Percentiles rank a stretch among this genome's conserved stretches.
These are phyloP conservation scores for Dendrocopos noguchii DNA, from an alignment of 2,113 vertebrate genomes.

Conservation along the genomic window DNA sequence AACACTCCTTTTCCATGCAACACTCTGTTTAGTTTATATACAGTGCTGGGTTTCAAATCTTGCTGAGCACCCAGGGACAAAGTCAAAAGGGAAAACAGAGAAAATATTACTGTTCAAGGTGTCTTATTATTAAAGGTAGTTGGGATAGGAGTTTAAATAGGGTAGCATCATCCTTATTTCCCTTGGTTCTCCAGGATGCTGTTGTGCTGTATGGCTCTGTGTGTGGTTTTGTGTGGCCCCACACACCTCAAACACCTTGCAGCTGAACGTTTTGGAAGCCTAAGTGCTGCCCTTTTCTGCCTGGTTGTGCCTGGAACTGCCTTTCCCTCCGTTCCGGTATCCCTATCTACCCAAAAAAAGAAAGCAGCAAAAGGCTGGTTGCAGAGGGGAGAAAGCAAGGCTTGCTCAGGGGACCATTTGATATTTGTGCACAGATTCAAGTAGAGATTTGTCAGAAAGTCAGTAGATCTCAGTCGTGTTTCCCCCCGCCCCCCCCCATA, in stretches of 20 bases:
- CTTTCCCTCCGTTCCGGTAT: background rate
- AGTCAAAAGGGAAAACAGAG: background rate
- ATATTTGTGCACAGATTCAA: background rate
- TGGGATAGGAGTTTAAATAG: background rate
- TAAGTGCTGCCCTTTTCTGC: background rate
- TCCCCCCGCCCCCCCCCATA: background rate
- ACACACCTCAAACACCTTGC: background rate
- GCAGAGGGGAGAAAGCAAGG: background rate
- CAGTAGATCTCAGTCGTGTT: background rate
- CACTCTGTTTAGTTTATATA: too few species aligned
- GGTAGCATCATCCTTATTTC: background rate
- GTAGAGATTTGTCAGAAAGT: background rate
- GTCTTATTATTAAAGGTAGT: background rate
- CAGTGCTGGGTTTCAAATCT: background rate
- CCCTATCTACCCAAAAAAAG: background rate
- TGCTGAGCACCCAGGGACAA: background rate
- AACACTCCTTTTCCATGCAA: too few species aligned
- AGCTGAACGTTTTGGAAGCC: background rate
- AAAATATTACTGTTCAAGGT: background rate
- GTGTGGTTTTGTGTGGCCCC: background rate
- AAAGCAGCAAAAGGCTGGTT: background rate
- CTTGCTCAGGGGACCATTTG: background rate
- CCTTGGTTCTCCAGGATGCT: conserved; percentile 28
- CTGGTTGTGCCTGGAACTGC: background rate
- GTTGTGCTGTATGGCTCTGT: background rate